These are phyloP conservation scores for Cottoperca gobio DNA, from an alignment of 2,797 vertebrate genomes.

Conservation along the genomic window DNA sequence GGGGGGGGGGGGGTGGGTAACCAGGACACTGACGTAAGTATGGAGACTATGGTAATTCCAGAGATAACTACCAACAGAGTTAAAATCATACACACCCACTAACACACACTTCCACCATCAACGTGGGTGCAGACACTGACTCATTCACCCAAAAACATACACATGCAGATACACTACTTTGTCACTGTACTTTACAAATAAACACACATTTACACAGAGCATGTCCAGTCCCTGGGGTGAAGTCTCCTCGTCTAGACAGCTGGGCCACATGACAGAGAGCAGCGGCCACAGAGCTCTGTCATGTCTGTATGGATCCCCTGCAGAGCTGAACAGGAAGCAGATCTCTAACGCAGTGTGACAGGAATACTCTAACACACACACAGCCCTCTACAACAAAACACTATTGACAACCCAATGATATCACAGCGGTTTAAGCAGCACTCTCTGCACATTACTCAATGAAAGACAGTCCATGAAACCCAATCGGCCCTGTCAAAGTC, in stretches of 20 bases:
- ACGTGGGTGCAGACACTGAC: no score
- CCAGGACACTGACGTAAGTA: constrained; percentile 36
- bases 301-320: constrained; percentile 47
- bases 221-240: constrained; percentile 26
- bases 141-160: constrained; percentile 1
- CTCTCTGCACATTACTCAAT: constrained; percentile 57
- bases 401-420: constrained; percentile 72
- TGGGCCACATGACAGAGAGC: constrained; percentile 61
- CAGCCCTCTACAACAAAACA: constrained; percentile 54
- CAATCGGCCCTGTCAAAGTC: constrained; percentile 63
- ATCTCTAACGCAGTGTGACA: constrained; percentile 50
- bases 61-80: constrained; percentile 40
- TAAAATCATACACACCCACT: constrained; percentile 3
- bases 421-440: constrained; percentile 62
- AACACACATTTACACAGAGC: constrained; percentile 2
- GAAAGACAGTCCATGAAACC: constrained; percentile 65
- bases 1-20: background rate
- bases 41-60: constrained; percentile 19
- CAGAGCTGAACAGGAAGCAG: constrained; percentile 49
- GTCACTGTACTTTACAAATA: background rate
- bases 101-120: background rate
- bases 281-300: constrained; percentile 52
- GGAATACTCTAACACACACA: constrained; percentile 42
- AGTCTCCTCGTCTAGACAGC: constrained; percentile 59
- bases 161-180: constrained; percentile 10